Conservation (phyloP, 2,888 invertebrate species). For the Conus canariensis region DNA sequence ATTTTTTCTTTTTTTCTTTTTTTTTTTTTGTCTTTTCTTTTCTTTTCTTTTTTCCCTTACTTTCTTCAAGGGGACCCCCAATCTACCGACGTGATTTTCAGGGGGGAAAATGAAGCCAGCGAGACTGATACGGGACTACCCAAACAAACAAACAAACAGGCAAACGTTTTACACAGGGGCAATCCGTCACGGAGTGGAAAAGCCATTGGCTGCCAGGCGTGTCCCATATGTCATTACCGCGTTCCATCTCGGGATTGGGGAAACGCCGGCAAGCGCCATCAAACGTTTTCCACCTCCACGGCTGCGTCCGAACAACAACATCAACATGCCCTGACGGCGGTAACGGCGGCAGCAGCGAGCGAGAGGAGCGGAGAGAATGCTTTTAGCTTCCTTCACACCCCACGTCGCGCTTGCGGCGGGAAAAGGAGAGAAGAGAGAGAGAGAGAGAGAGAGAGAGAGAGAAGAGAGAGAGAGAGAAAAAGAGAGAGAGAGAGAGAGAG, state of each 20-base stretch:
- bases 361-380: neutral
- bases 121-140: too few relatives aligned
- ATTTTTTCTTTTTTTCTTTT: too few relatives aligned
- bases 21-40: too few relatives aligned
- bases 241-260: constrained; percentile 18
- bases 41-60: too few relatives aligned
- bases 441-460: too few relatives aligned
- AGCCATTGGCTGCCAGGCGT: neutral
- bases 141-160: neutral
- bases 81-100: too few relatives aligned
- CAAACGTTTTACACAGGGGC: neutral
- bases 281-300: neutral
- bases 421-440: neutral
- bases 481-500: neutral
- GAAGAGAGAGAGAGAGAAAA: neutral
- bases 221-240: constrained; percentile 14
- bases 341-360: neutral
- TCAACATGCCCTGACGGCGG: neutral
- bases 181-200: neutral
- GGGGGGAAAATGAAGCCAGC: too few relatives aligned
- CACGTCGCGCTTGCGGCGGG: neutral
- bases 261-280: neutral
- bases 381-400: neutral
- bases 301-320: neutral
- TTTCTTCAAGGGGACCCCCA: too few relatives aligned